Conservation (phyloP, 1,140 invertebrate genomes). For the Penaeus indicus region DNA sequence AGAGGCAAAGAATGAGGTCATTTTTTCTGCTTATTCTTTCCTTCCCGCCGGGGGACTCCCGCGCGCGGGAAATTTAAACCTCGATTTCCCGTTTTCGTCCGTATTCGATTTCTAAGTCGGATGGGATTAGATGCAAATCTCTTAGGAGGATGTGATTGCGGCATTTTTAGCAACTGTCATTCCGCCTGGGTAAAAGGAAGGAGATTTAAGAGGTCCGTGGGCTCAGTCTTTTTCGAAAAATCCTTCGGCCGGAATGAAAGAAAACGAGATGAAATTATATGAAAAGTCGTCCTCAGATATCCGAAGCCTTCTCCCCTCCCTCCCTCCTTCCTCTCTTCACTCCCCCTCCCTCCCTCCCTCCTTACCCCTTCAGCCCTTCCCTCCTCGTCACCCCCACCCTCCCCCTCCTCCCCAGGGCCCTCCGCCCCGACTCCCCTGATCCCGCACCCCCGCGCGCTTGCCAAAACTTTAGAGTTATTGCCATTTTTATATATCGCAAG, state of each 20-base stretch:
- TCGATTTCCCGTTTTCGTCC: too few species aligned
- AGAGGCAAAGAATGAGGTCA: too few species aligned
- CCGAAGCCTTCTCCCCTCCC: neutral
- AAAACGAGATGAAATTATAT: constrained; percentile 18
- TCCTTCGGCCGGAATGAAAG: neutral
- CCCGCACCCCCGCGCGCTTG: constrained; percentile 33
- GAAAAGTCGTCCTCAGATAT: constrained; percentile 16
- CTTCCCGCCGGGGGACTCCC: too few species aligned
- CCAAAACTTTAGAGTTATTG: constrained; percentile 56
- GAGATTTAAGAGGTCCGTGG: neutral
- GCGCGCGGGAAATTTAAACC: too few species aligned
- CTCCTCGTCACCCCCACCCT: neutral
- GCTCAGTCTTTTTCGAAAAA: too few species aligned
- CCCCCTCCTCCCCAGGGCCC: neutral
- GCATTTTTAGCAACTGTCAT: neutral
- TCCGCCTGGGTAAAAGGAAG: neutral
- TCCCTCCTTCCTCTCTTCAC: neutral
- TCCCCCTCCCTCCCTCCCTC: neutral
- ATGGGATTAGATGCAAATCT: constrained; percentile 39
- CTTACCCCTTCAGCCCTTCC: neutral
- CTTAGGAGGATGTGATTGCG: constrained; percentile 15
- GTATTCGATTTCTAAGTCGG: constrained; percentile 23
- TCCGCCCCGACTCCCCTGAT: neutral
- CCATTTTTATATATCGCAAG: constrained; percentile 55
- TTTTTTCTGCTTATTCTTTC: too few species aligned